phyloP scores from a whole-genome alignment of 2,113 vertebrate genomes.

The Heteronetta atricapilla region DNA sequence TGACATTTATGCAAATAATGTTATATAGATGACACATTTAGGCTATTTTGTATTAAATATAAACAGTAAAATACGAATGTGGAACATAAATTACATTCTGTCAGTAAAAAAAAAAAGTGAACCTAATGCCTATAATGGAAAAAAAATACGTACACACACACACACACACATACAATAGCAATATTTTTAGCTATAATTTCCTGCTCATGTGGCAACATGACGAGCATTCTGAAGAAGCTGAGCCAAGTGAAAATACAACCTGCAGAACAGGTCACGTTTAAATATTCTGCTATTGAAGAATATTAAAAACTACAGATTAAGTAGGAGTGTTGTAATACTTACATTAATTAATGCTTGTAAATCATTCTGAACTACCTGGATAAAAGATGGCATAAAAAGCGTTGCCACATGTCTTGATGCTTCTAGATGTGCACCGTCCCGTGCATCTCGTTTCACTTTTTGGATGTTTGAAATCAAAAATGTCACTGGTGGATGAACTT shows the following conservation, averaged over 20 bases:
- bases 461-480: background rate
- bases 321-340: constrained; percentile 64
- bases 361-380: constrained; percentile 55
- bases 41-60: background rate
- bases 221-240: constrained; percentile 50
- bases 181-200: constrained; percentile 70
- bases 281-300: constrained; percentile 70
- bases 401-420: constrained; percentile 55
- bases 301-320: constrained; percentile 72
- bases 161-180: background rate
- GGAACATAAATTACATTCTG: background rate
- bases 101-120: background rate
- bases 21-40: background rate
- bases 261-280: constrained; percentile 73
- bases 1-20: background rate
- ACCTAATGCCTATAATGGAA: background rate
- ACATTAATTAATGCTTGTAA: constrained; percentile 68
- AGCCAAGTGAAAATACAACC: constrained; percentile 68
- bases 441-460: background rate
- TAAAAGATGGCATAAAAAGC: constrained; percentile 54
- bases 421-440: constrained; percentile 13
- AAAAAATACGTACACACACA: background rate
- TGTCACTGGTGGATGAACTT: background rate
- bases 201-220: constrained; percentile 65
- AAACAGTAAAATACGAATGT: background rate